Evolutionary conservation across 2,113 vertebrate genomes (phyloP).

Genomic region (Gracilinanus agilis): DNA sequence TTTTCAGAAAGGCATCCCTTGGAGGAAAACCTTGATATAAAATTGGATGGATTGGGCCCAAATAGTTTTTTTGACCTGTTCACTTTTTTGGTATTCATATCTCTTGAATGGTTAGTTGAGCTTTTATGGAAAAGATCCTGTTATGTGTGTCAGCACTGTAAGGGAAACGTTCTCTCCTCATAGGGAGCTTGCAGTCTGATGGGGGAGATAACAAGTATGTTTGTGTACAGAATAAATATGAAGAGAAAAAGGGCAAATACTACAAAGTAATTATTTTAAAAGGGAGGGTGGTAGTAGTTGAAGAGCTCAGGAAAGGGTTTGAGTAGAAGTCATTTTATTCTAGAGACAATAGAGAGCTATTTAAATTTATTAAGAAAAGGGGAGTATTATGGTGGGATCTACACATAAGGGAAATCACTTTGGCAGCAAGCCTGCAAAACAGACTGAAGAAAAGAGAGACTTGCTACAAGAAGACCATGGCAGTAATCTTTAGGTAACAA

Average conservation of each 20-base stretch:
- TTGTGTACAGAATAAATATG: background rate
- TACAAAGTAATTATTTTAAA: background rate
- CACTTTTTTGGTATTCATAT: background rate
- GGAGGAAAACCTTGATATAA: background rate
- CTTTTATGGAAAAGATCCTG: too few relatives aligned
- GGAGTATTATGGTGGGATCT: background rate
- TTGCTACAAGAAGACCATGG: background rate
- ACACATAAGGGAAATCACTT: background rate
- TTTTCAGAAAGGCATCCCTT: background rate
- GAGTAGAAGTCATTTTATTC: background rate
- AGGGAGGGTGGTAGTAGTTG: background rate
- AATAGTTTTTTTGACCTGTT: background rate
- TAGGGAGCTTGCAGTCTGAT: too few relatives aligned
- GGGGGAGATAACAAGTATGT: too few relatives aligned
- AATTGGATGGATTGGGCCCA: background rate
- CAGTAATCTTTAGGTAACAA: background rate
- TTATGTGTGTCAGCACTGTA: too few relatives aligned
- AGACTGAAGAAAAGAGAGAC: background rate
- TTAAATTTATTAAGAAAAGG: background rate
- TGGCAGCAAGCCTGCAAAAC: background rate
- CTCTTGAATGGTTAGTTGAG: background rate
- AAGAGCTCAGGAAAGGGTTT: background rate
- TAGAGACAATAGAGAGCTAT: background rate
- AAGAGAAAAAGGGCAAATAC: background rate
- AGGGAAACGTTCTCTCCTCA: too few relatives aligned